phyloP scores from a whole-genome alignment of 1,140 invertebrate species.

The Campoletis sonorensis region DNA sequence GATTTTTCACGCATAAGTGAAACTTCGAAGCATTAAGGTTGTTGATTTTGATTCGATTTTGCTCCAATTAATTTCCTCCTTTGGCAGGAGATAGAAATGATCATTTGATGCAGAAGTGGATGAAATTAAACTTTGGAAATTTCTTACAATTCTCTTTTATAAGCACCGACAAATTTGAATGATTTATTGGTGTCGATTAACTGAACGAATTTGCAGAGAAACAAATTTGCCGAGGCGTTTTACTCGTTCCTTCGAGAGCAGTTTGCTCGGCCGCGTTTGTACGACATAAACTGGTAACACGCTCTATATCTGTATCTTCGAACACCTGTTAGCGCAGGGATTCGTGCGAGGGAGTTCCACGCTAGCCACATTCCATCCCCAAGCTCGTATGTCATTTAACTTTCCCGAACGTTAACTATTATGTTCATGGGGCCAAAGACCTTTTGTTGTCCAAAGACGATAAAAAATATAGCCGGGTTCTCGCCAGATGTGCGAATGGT shows the following conservation, averaged over 20 bases:
- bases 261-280: background rate
- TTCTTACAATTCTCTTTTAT: too few relatives aligned
- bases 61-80: too few relatives aligned
- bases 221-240: background rate
- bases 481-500: too few relatives aligned
- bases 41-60: too few relatives aligned
- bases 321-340: conserved; percentile 72
- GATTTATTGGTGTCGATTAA: background rate
- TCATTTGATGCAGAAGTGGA: too few relatives aligned
- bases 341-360: conserved; percentile 53
- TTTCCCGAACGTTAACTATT: background rate
- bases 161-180: background rate
- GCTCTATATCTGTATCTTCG: conserved; percentile 71
- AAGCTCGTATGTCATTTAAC: background rate
- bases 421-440: too few relatives aligned
- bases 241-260: conserved; percentile 10
- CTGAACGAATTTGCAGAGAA: background rate
- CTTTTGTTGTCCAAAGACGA: too few relatives aligned
- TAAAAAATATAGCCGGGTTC: too few relatives aligned
- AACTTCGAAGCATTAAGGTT: too few relatives aligned
- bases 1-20: too few relatives aligned
- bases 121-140: too few relatives aligned
- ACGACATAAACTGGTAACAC: background rate
- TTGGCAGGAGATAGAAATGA: too few relatives aligned
- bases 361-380: conserved; percentile 56